Percentiles rank a stretch among this genome's conserved stretches.
Conservation (phyloP, 2,888 invertebrate species). For the Sarcophaga variegata region DNA sequence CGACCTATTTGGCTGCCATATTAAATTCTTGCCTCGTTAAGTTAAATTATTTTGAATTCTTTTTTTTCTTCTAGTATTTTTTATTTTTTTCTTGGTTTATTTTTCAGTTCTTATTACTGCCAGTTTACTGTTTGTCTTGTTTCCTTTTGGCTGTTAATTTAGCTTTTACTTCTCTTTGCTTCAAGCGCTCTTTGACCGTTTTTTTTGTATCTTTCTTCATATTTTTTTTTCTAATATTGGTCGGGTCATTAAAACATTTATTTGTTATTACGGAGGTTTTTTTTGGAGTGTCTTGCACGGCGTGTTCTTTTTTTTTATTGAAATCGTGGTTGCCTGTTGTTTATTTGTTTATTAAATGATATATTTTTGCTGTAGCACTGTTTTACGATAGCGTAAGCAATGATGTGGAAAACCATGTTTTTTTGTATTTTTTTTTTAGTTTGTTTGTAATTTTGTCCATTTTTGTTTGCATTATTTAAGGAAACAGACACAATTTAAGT, state of each 20-base stretch:
- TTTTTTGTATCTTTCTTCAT: neutral
- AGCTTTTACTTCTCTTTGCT: constrained; percentile 3
- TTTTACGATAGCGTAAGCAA: neutral
- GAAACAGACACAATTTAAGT: neutral
- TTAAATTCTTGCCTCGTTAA: constrained; percentile 67
- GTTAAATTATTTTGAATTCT: constrained; percentile 53
- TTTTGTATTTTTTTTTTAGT: neutral
- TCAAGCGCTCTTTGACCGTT: neutral
- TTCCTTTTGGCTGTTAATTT: constrained; percentile 18
- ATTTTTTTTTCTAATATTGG: constrained; percentile 29
- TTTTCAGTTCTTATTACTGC: neutral
- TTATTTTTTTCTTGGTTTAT: neutral
- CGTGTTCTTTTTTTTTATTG: neutral
- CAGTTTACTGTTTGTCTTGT: constrained; percentile 3
- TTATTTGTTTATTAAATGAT: constrained; percentile 51
- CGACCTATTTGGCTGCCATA: constrained; percentile 67
- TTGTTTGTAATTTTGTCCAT: neutral
- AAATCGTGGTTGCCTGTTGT: constrained; percentile 60
- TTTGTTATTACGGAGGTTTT: constrained; percentile 50
- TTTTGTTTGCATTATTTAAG: neutral
- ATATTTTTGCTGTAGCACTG: neutral
- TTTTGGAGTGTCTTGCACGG: neutral
- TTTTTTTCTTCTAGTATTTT: constrained; percentile 4
- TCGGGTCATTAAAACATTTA: constrained; percentile 68
- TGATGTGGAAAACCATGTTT: neutral